Base-by-base conservation (phyloP, 1,140 invertebrate species). In the Piezodorus guildinii region DNA sequence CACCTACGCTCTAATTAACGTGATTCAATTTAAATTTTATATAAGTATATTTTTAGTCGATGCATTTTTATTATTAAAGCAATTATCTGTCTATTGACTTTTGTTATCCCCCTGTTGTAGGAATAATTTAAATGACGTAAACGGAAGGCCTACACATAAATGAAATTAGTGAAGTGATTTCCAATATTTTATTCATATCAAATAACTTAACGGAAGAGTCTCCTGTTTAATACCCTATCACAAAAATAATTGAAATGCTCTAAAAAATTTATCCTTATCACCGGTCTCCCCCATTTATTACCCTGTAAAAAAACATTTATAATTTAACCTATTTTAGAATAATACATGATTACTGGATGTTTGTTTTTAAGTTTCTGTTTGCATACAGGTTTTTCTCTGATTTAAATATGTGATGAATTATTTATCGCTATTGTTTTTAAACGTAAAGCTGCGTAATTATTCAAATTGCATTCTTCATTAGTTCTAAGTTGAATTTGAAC, bases 61-160 rank as follows among this genome's bases (percentile, higher is more conserved):
- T 49, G 46, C 1, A 21, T 49, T 49, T 49, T 49, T 49, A 49
- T 49, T 49, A 49, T 49, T 49, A 17, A 49, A 49, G 46, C 21
- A 49, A 49, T 49, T 19, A 19, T 21, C 46, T 17, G 6, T 21
- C 46, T 49, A 49, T 49, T 49, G 46, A 49, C 21, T 21, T 17
- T 17, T 49, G 46, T 49, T 49, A 19, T 19, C 14, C 46, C 46
- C n/a, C 46, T 49, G 46, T 49, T 19, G 46, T 49, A 9, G 46
- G 46, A 49, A 49, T 49, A 49, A 49, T 49, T 49, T 49, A 49
- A n/a, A 19, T 49, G 46, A 49, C 46, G 46, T 49, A 49, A 49
- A 21, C 46, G 21, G 34, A n/a, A 49, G 6, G n/a, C 46, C 6
- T 49, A 49, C 46, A 49, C n/a, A 49, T 49, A 49, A 49, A 49